A percentile compares a stretch with the other conserved stretches of the same genome.
phyloP scores from a whole-genome alignment of 2,797 vertebrate genomes.

The Cuculus canorus region DNA sequence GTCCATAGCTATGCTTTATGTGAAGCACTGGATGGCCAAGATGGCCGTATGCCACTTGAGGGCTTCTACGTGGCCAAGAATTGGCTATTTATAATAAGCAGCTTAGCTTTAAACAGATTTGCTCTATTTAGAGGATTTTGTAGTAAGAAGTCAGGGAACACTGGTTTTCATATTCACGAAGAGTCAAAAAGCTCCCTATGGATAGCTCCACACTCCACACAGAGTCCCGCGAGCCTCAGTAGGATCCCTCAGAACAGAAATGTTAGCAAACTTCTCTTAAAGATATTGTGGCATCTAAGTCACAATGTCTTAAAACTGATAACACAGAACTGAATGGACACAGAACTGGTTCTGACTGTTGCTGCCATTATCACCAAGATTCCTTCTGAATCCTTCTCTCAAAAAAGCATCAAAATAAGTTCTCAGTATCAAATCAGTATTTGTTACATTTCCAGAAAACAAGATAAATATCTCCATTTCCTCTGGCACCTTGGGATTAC shows the following conservation, averaged over 20 bases:
- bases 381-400: neutral
- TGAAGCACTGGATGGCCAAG: neutral
- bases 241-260: neutral
- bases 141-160: neutral
- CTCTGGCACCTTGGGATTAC: neutral
- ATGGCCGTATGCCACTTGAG: neutral
- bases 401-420: neutral
- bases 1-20: neutral
- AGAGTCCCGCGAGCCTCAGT: neutral
- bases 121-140: neutral
- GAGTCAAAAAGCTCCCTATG: neutral
- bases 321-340: neutral
- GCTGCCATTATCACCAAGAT: neutral
- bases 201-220: neutral
- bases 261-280: neutral
- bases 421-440: neutral
- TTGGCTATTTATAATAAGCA: neutral
- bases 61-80: neutral
- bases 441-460: neutral
- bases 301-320: neutral
- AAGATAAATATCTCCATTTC: neutral
- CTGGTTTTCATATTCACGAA: neutral
- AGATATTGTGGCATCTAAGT: neutral
- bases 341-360: neutral
- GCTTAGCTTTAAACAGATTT: neutral